A percentile compares a stretch with the other conserved stretches of the same genome.
phyloP scores from a whole-genome alignment of 1,140 invertebrate species.

The Eriocheir sinensis region DNA sequence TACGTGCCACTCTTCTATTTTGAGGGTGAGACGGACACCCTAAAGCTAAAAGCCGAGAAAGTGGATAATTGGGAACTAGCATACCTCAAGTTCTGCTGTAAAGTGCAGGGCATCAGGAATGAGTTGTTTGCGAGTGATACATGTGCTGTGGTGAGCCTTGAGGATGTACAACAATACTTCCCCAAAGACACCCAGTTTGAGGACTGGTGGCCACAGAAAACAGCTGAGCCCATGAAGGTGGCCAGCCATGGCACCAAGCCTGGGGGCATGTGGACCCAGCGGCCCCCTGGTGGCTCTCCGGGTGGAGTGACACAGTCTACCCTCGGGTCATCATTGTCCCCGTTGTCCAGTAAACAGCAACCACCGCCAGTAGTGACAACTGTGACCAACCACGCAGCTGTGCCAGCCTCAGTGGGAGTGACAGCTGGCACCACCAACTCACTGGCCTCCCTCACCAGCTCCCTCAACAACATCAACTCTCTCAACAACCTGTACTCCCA shows the following conservation, averaged over 20 bases:
- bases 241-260: conserved; percentile 76
- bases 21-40: conserved; percentile 94
- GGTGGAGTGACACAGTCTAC: conserved; percentile 63
- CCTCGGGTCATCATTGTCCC: conserved; percentile 66
- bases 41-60: conserved; percentile 91
- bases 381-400: conserved; percentile 58
- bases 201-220: conserved; percentile 90
- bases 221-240: conserved; percentile 78
- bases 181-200: conserved; percentile 93
- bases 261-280: conserved; percentile 79
- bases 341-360: conserved; percentile 73
- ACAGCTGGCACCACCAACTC: conserved; percentile 61
- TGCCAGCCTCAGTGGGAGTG: conserved; percentile 63
- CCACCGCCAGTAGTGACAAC: conserved; percentile 64
- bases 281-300: conserved; percentile 77
- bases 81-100: conserved; percentile 96
- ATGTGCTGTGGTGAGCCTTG: conserved; percentile 93
- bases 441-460: conserved; percentile 70
- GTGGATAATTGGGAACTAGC: conserved; percentile 95
- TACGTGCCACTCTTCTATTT: conserved; percentile 97
- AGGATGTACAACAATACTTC: conserved; percentile 95
- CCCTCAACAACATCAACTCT: conserved; percentile 69
- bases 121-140: conserved; percentile 94
- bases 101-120: conserved; percentile 95
- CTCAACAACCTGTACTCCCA: conserved; percentile 74